These are phyloP conservation scores for Menidia menidia DNA, from an alignment of 2,797 vertebrate species.

Conservation along the genomic window DNA sequence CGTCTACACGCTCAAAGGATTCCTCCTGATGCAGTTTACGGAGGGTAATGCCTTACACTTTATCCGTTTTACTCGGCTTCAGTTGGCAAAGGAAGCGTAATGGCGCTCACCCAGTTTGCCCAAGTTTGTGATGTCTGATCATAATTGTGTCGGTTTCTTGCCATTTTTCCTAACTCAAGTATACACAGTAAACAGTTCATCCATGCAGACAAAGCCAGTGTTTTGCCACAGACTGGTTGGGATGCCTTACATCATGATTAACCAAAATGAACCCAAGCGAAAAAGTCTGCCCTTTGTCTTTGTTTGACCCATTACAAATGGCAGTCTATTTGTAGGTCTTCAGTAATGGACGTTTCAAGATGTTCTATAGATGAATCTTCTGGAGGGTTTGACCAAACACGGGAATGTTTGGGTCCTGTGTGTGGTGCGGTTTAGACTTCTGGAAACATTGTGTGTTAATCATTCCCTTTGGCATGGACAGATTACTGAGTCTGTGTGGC, in stretches of 20 bases:
- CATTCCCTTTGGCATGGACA: not conserved
- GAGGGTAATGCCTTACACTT: too few relatives aligned
- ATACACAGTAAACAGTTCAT: conserved; percentile 21
- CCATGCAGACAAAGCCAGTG: conserved; percentile 1
- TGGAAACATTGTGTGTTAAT: not conserved
- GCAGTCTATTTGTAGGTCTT: conserved; percentile 6
- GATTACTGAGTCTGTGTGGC: not conserved
- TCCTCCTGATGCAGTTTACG: too few relatives aligned
- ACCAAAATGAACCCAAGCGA: conserved; percentile 10
- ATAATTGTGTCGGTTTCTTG: too few relatives aligned
- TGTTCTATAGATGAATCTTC: conserved; percentile 4
- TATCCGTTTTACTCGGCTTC: too few relatives aligned
- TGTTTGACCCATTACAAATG: not conserved
- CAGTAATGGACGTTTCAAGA: not conserved
- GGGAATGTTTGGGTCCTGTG: not conserved
- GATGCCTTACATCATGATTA: conserved; percentile 1
- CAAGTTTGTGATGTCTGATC: too few relatives aligned
- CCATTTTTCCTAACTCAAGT: too few relatives aligned
- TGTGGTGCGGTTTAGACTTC: not conserved
- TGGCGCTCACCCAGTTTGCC: too few relatives aligned
- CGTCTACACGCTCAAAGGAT: too few relatives aligned
- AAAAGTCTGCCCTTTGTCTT: not conserved
- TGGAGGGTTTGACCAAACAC: not conserved
- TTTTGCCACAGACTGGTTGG: not conserved
- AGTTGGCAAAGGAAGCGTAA: too few relatives aligned